Evolutionary conservation across 2,888 invertebrate species (phyloP).

Genomic region (Lysandra coridon): DNA sequence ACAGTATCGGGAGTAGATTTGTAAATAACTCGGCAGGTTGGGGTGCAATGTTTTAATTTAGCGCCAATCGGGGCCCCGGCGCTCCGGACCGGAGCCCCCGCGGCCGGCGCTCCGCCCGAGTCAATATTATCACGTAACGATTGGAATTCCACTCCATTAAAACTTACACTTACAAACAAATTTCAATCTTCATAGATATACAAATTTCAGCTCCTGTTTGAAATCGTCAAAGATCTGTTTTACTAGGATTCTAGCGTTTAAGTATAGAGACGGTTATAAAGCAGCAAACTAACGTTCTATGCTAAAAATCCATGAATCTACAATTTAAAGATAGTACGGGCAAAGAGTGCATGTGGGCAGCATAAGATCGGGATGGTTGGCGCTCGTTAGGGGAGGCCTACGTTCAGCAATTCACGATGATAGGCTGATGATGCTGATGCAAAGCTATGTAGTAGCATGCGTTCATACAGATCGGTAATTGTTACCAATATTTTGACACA

Average conservation of each 20-base stretch:
- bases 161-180: constrained; percentile 18
- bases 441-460: no score
- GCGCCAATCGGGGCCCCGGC: constrained; percentile 36
- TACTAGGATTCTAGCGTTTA: not conserved
- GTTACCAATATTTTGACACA: no score
- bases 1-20: constrained; percentile 46
- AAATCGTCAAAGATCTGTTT: not conserved
- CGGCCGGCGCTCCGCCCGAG: constrained; percentile 17
- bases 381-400: no score
- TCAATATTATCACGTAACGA: constrained; percentile 19
- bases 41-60: constrained; percentile 55
- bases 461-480: no score
- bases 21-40: constrained; percentile 48
- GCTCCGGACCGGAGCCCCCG: constrained; percentile 1
- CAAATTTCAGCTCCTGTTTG: not conserved
- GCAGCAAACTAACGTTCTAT: no score
- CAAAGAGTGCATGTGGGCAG: no score
- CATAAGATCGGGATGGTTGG: no score
- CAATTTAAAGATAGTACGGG: no score
- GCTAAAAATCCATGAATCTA: no score
- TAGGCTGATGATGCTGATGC: no score
- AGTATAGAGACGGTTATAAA: no score
- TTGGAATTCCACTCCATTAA: constrained; percentile 21
- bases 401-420: no score
- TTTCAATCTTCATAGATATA: not conserved